Evolutionary conservation across 2,888 invertebrate genomes (phyloP).

Genomic region (Periphyllus acericola): DNA sequence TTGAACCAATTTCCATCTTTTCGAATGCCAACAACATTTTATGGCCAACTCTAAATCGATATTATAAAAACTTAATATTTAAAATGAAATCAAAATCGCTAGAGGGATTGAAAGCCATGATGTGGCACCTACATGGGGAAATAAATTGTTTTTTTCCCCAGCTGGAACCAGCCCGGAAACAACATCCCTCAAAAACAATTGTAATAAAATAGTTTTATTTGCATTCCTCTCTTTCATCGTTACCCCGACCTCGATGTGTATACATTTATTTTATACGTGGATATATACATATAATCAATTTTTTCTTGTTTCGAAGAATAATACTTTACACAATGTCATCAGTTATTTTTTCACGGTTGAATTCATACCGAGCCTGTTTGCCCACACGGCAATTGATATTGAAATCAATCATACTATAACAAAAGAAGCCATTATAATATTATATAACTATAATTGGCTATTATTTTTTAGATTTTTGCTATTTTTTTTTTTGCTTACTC

Average conservation of each 20-base stretch:
- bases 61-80: constrained; percentile 58
- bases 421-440: neutral
- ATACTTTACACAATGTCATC: constrained; percentile 57
- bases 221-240: constrained; percentile 55
- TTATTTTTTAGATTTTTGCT: neutral
- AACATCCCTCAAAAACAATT: constrained; percentile 57
- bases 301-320: constrained; percentile 47
- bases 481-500: neutral
- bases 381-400: constrained; percentile 42
- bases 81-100: constrained; percentile 60
- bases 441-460: constrained; percentile 7
- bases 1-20: constrained; percentile 14
- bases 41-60: constrained; percentile 35
- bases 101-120: constrained; percentile 55
- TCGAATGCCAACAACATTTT: constrained; percentile 20
- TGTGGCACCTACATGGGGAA: constrained; percentile 51
- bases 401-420: constrained; percentile 32
- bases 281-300: constrained; percentile 52
- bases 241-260: constrained; percentile 6
- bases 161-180: constrained; percentile 47
- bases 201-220: constrained; percentile 62
- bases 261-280: constrained; percentile 12
- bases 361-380: constrained; percentile 39
- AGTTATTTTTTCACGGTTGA: constrained; percentile 54
- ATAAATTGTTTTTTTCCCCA: constrained; percentile 59